Evolutionary conservation across 2,888 invertebrate species (phyloP), one percentile per base, ranked within the genome.

Genomic region (Ectemnius cavifrons): DNA sequence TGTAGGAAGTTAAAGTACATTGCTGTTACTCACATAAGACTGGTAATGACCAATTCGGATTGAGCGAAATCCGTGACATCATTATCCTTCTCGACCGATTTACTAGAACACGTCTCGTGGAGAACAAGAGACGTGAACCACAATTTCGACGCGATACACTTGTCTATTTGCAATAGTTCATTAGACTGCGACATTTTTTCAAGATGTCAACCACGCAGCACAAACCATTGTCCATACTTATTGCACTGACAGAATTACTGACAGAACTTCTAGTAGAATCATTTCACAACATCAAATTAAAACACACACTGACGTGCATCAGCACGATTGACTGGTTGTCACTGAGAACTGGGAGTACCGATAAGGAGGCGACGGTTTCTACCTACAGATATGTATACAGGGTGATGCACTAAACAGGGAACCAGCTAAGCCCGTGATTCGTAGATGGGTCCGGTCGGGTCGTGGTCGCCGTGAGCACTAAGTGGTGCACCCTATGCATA

Each of bases 71-170:
- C 49, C 11, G 65, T 28, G 8, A 20, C 47, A 20, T 71, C 72
- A 20, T 67, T 73, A 59, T 72, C 73, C 37, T 37, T 37, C 6
- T 6, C 37, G 37, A 37, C 8, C 37, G 37, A 37, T 37, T 11
- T 37, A 20, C 60, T 68, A 62, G 63, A 74, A 71, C 83, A 78
- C 20, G 60, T 73, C 14, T 74, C 74, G 27, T 84, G 78, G 79
- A 86, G 66, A 64, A 76, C 74, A 62, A 80, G 81, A 45, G 88
- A 84, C n/a, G 89, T 88, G 63, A 87, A 90, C 89, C 88, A 89
- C 73, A 89, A 86, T 84, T 84, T 86, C 63, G 88, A 87, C 59
- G 67, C 69, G 61, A 89, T 83, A 64, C 79, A 89, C 67, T 88
- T 87, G 28, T 75, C 69, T 63, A 89, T 77, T 45, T 88, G 79